Conservation (phyloP, 2,797 vertebrate genomes). For the Platalea minor region DNA sequence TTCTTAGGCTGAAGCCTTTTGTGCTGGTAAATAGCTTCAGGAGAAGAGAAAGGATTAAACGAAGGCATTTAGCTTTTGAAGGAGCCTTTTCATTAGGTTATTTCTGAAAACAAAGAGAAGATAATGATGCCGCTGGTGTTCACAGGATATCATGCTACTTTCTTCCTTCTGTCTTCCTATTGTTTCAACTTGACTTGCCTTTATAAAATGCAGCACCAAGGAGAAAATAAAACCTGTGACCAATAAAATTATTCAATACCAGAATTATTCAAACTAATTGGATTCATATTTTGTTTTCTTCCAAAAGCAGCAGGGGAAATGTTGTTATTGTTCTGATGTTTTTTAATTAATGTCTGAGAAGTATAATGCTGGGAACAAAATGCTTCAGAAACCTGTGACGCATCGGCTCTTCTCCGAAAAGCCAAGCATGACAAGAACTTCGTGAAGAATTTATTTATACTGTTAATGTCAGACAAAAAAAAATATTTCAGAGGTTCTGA, state of each 20-base stretch:
- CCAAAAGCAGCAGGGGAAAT: background rate
- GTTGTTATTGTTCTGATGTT: background rate
- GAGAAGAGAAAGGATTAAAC: background rate
- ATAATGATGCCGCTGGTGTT: background rate
- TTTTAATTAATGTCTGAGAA: background rate
- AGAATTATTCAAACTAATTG: background rate
- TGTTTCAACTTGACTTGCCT: background rate
- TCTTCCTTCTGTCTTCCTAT: background rate
- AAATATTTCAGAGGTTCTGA: background rate
- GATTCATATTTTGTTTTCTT: background rate
- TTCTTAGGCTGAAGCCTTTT: background rate
- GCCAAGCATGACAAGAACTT: background rate
- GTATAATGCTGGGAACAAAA: background rate
- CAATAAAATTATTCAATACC: background rate
- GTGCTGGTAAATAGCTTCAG: background rate
- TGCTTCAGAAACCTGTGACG: slow-evolving; percentile 8
- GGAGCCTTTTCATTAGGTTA: background rate
- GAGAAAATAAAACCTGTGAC: background rate
- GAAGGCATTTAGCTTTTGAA: background rate
- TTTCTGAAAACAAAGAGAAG: slow-evolving; percentile 24
- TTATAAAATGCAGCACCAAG: background rate
- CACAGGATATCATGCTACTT: background rate
- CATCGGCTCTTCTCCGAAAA: background rate
- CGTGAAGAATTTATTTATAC: background rate
- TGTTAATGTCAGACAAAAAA: background rate